Evolutionary conservation across 2,113 vertebrate species (phyloP), one percentile per base, ranked within the genome.

Genomic region (Gopherus evgoodei): DNA sequence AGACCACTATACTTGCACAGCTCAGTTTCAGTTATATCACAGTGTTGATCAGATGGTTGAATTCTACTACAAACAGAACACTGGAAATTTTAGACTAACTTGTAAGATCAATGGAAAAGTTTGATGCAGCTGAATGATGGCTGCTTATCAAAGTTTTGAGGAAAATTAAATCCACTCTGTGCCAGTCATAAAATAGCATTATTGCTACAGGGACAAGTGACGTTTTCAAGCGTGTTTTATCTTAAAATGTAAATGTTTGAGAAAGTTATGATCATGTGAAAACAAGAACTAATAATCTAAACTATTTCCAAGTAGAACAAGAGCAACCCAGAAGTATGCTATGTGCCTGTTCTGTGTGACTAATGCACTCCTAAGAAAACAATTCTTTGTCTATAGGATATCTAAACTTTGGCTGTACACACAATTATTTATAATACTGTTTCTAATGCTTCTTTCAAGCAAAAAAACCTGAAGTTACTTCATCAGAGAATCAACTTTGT

Each of bases 401-500:
- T 38, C 90, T 25, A 24, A 53, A 35, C 38, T 16, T 76, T 89
- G 6, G 76, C 31, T 47, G 88, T 82, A 35, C 44, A 59, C 49
- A 83, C 16, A 49, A 2, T 31, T 50, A 59, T 24, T 84, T 72
- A 88, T 93, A 84, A 88, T 96, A 38, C 3, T 75, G 3, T 91
- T 93, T 19, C 1, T 53, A 22, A 65, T 91, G 88, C 83, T 27
- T 83, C 93, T 96, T 90, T 13, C 88, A 93, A 98, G 98, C 98
- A 90, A 98, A 98, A 93, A 4, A 97, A 95, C 76, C 94, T 87
- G 98, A 98, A 96, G 83, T 49, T 14, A 14, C 89, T 44, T 97
- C 98, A 65, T 99, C 98, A 86, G 99, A 99, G 92, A 99, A 98
- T 94, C 98, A 99, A 84, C 98, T 99, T 62, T 97, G 97, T 56